Conservation (phyloP, 2,888 invertebrate genomes). For the Nymphalis c-album region DNA sequence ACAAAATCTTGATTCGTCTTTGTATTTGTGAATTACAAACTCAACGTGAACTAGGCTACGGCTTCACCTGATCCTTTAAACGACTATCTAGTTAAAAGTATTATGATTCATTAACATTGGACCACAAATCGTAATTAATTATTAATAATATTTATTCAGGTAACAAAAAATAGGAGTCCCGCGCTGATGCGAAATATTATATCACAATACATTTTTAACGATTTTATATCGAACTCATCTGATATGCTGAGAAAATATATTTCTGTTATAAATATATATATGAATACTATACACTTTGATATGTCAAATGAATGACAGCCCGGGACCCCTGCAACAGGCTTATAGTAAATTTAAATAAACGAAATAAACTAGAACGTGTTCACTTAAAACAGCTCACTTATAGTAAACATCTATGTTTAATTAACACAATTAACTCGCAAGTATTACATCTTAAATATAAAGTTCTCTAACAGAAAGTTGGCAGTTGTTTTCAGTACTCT, state of each 20-base stretch:
- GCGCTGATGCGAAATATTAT: conserved; percentile 47
- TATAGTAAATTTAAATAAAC: conserved; percentile 73
- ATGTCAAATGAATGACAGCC: conserved; percentile 56
- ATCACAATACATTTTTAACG: conserved; percentile 32
- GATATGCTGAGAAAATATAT: conserved; percentile 61
- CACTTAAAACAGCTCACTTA: conserved; percentile 73
- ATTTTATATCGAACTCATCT: conserved; percentile 34
- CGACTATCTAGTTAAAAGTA: conserved; percentile 76
- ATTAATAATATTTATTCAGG: conserved; percentile 80
- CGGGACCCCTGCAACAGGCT: conserved; percentile 65
- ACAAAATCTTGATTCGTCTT: conserved; percentile 37
- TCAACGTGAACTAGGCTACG: conserved; percentile 63
- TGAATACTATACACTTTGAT: conserved; percentile 51
- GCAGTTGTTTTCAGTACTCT: conserved; percentile 76
- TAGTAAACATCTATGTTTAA: conserved; percentile 68
- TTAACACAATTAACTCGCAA: conserved; percentile 76
- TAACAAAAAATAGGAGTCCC: conserved; percentile 77
- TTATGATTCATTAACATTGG: conserved; percentile 81
- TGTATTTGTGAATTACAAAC: conserved; percentile 50
- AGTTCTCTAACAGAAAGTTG: conserved; percentile 70
- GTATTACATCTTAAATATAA: conserved; percentile 64
- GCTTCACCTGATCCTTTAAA: conserved; percentile 63
- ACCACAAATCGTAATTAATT: conserved; percentile 80
- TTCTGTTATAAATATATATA: conserved; percentile 37
- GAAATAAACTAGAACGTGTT: conserved; percentile 74